Conservation (phyloP, 2,113 vertebrate species). For the Chlorodrepanis virens region DNA sequence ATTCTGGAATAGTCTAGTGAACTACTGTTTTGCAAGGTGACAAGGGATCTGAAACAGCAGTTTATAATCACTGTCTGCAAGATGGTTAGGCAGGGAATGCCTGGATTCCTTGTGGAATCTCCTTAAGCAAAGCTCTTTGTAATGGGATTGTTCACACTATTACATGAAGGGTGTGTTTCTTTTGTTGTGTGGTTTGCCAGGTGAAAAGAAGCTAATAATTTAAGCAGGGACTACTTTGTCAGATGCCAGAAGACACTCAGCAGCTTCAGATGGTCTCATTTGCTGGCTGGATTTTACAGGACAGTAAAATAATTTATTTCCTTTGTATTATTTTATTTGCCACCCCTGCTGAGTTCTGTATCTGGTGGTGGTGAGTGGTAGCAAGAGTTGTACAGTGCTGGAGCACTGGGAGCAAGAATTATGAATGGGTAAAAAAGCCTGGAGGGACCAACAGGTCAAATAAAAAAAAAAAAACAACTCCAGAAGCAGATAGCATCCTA, state of each 20-base stretch:
- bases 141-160: not conserved
- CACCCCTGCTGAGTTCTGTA: not conserved
- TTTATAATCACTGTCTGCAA: not conserved
- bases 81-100: not conserved
- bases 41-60: not conserved
- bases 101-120: not conserved
- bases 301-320: not conserved
- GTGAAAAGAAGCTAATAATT: not conserved
- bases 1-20: not conserved
- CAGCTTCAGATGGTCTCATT: not conserved
- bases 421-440: not conserved
- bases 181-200: not conserved
- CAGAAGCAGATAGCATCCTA: not conserved
- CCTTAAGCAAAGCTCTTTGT: not conserved
- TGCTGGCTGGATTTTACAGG: not conserved
- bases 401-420: not conserved
- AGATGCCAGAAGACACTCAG: not conserved
- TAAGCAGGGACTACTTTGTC: not conserved
- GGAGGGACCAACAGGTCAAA: not conserved
- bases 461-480: not conserved
- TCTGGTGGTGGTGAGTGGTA: not conserved
- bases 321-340: not conserved
- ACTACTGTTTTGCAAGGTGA: not conserved
- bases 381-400: not conserved
- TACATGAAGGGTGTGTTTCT: not conserved